Percentiles rank a stretch among this genome's conserved stretches.
phyloP scores from a whole-genome alignment of 2,888 invertebrate genomes.

The Hydropsyche betteni region DNA sequence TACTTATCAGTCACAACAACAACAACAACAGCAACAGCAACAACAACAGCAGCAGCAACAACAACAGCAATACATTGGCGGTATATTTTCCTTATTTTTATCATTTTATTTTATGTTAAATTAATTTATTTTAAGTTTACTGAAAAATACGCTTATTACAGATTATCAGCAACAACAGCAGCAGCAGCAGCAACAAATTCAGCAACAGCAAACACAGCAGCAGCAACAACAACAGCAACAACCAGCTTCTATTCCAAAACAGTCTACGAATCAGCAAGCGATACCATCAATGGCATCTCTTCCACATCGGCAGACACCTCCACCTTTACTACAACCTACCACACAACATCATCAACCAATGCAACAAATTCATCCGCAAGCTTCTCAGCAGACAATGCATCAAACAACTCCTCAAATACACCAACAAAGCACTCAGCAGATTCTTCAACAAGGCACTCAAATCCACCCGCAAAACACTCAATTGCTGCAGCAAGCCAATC shows the following conservation, averaged over 20 bases:
- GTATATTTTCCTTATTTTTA: neutral
- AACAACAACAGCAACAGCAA: neutral
- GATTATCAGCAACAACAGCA: constrained; percentile 38
- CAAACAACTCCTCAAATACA: constrained; percentile 26
- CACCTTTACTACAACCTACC: constrained; percentile 29
- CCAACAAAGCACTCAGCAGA: neutral
- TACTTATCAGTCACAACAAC: constrained; percentile 55
- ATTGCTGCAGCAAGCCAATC: constrained; percentile 5
- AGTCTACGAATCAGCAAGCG: constrained; percentile 19
- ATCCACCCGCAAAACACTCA: constrained; percentile 29
- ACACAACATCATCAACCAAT: constrained; percentile 42
- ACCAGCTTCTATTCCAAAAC: constrained; percentile 40
- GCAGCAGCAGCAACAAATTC: constrained; percentile 50
- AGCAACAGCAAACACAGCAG: constrained; percentile 58
- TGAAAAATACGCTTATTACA: neutral
- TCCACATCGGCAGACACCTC: constrained; percentile 36
- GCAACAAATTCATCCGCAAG: constrained; percentile 42
- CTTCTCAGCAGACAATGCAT: constrained; percentile 25
- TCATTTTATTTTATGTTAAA: neutral
- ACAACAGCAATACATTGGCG: constrained; percentile 19
- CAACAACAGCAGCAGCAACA: constrained; percentile 50
- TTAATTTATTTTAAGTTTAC: neutral
- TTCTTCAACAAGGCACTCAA: neutral
- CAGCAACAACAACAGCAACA: constrained; percentile 57
- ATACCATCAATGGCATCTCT: neutral